Evolutionary conservation across 2,113 vertebrate genomes (phyloP).

Genomic region (Oncorhynchus masou): DNA sequence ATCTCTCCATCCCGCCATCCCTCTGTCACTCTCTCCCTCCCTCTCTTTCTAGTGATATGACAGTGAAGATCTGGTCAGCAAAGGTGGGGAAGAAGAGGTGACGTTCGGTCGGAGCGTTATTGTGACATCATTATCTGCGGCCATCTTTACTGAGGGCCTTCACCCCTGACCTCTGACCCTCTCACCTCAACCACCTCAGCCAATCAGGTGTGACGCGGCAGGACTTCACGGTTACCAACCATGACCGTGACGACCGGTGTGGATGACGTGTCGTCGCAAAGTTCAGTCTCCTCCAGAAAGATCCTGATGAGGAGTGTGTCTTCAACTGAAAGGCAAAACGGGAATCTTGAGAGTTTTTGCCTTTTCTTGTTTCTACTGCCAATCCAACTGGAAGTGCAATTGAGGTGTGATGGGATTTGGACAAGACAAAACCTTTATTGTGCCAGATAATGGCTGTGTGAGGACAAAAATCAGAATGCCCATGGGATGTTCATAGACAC

Average conservation of each 20-base stretch:
- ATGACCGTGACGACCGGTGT: constrained; percentile 26
- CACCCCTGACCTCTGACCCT: constrained; percentile 21
- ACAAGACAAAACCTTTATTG: constrained; percentile 18
- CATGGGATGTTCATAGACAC: constrained; percentile 14
- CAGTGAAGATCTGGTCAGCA: constrained; percentile 89
- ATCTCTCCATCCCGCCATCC: constrained; percentile 53
- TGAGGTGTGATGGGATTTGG: constrained; percentile 41
- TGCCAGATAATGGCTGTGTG: neutral
- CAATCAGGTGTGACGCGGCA: constrained; percentile 10
- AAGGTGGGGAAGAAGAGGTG: constrained; percentile 77
- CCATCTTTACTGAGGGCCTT: constrained; percentile 26
- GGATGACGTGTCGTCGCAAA: constrained; percentile 17
- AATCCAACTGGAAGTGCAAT: constrained; percentile 62
- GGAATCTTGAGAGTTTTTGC: constrained; percentile 26
- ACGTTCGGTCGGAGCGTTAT: constrained; percentile 29
- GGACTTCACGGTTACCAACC: constrained; percentile 27
- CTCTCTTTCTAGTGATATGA: constrained; percentile 81
- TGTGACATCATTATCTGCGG: constrained; percentile 10
- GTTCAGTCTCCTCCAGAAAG: neutral
- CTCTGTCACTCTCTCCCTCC: constrained; percentile 19
- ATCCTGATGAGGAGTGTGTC: neutral
- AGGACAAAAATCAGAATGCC: constrained; percentile 8
- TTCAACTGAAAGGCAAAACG: constrained; percentile 18
- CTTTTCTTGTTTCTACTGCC: constrained; percentile 37
- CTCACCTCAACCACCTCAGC: neutral